Evolutionary conservation across 2,888 invertebrate species (phyloP).

Genomic region (Deroplatys truncata): DNA sequence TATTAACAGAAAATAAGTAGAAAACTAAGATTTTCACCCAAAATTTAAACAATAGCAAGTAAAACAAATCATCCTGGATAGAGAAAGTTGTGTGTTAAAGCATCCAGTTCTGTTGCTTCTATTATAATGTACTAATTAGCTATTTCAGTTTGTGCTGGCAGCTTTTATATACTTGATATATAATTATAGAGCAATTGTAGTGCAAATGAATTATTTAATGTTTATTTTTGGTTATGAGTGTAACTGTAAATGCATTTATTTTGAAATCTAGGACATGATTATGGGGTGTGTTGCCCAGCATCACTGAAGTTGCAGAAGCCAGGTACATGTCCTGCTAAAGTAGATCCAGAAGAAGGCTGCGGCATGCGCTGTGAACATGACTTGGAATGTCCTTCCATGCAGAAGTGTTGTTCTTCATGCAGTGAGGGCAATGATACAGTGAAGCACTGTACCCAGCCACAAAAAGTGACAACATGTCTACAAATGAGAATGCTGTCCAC

Average conservation of each 20-base stretch:
- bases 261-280: conserved; percentile 62
- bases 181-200: too few species aligned
- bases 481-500: conserved; percentile 76
- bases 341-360: conserved; percentile 49
- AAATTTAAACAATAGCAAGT: too few species aligned
- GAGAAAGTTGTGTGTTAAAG: too few species aligned
- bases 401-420: conserved; percentile 71
- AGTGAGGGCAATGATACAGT: conserved; percentile 57
- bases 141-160: too few species aligned
- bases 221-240: too few species aligned
- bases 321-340: conserved; percentile 65
- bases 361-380: conserved; percentile 66
- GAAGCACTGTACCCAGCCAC: conserved; percentile 67
- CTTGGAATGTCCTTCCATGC: conserved; percentile 74
- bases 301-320: conserved; percentile 71
- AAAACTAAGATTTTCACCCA: too few species aligned
- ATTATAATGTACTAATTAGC: too few species aligned
- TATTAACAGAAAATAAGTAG: too few species aligned
- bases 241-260: neutral
- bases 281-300: conserved; percentile 83
- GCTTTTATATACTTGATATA: too few species aligned
- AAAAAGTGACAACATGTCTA: conserved; percentile 72
- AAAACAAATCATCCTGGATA: too few species aligned
- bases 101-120: too few species aligned
- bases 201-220: too few species aligned